Evolutionary conservation across 2,113 vertebrate species (phyloP).

Genomic region (cattle (Bos taurus)): ARS-UCD2.0 NC_037330.1:94028001-94028500

Average conservation of each 20-base stretch:
- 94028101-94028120: neutral
- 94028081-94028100: neutral
- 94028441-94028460: slow-evolving; percentile 9
- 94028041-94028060: neutral
- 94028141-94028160: neutral
- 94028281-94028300: neutral
- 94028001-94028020: neutral
- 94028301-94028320: neutral
- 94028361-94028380: neutral
- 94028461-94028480: neutral
- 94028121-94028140: neutral
- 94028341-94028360: neutral
- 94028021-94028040: neutral
- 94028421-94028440: neutral
- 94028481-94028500: neutral
- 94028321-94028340: neutral
- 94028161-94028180: neutral
- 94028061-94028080: neutral
- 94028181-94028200: neutral
- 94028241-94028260: neutral
- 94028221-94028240: neutral
- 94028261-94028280: neutral
- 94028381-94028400: slow-evolving; percentile 4
- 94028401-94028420: neutral
- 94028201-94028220: slow-evolving; percentile 1